Evolutionary conservation across 2,888 invertebrate genomes (phyloP).

Genomic region (Eilema depressum): DNA sequence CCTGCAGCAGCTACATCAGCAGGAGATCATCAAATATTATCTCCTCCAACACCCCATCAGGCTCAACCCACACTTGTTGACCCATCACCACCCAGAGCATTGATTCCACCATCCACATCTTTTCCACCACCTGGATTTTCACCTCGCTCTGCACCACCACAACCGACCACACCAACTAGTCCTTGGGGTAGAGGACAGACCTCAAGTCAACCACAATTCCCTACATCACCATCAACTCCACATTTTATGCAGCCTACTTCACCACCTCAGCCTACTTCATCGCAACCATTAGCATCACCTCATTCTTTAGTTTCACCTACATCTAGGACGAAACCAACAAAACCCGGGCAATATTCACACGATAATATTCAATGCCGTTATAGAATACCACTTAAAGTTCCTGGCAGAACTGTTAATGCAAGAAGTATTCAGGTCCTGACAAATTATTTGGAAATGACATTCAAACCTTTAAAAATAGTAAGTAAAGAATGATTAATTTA

Average conservation of each 20-base stretch:
- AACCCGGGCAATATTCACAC: conserved; percentile 2
- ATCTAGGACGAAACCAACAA: not conserved
- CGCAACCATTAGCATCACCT: not conserved
- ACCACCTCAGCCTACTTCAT: not conserved
- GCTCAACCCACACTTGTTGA: not conserved
- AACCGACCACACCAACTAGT: not conserved
- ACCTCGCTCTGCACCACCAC: not conserved
- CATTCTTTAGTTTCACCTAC: not conserved
- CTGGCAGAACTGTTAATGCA: conserved; percentile 62
- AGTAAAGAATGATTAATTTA: conserved; percentile 49
- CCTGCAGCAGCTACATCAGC: not conserved
- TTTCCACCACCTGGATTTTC: conserved; percentile 2
- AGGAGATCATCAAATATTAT: not conserved
- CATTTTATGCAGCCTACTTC: conserved; percentile 3
- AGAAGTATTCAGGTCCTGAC: conserved; percentile 78
- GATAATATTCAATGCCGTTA: conserved; percentile 51
- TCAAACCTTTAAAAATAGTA: conserved; percentile 80
- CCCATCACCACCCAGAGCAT: not conserved
- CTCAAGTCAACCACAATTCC: not conserved
- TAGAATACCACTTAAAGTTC: conserved; percentile 72
- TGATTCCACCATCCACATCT: conserved; percentile 7
- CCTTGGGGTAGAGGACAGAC: conserved; percentile 18
- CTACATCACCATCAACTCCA: not conserved
- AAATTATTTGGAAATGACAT: conserved; percentile 89
- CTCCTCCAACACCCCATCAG: not conserved